Percentiles rank a stretch among this genome's conserved stretches.
phyloP scores from a whole-genome alignment of 2,797 vertebrate genomes.

The Sebastes kiyomatsui region DNA sequence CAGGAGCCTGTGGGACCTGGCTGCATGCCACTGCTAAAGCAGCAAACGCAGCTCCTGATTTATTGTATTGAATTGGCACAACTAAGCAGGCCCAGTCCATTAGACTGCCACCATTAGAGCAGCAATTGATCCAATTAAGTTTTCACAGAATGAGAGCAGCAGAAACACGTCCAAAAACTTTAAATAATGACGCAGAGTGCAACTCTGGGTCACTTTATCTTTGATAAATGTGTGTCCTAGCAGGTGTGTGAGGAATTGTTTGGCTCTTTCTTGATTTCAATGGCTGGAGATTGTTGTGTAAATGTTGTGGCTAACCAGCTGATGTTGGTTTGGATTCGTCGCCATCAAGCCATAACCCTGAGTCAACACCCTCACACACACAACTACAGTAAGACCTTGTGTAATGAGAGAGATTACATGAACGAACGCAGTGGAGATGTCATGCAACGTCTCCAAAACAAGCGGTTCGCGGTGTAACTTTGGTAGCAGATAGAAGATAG shows the following conservation, averaged over 20 bases:
- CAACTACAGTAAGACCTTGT: not conserved
- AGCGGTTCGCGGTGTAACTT: not conserved
- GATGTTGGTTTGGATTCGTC: not conserved
- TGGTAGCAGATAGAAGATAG: not conserved
- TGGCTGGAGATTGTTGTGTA: constrained; percentile 5
- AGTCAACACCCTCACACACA: constrained; percentile 3
- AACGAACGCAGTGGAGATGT: not conserved
- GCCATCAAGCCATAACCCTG: not conserved
- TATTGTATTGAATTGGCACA: constrained; percentile 33
- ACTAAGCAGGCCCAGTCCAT: constrained; percentile 50
- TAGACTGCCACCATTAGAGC: constrained; percentile 29
- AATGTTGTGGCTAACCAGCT: constrained; percentile 10
- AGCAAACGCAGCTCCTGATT: constrained; percentile 36
- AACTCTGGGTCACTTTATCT: constrained; percentile 22
- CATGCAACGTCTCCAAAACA: not conserved
- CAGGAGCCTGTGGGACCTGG: constrained; percentile 26
- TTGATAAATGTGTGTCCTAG: not conserved
- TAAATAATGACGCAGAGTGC: not conserved
- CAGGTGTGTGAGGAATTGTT: not conserved
- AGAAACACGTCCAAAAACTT: not conserved
- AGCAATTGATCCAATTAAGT: constrained; percentile 46
- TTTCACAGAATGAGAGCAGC: not conserved
- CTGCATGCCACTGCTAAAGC: constrained; percentile 18
- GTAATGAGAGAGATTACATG: not conserved
- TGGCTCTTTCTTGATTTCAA: not conserved